Conservation (phyloP, 1,140 invertebrate genomes). For the Halesus radiatus region DNA sequence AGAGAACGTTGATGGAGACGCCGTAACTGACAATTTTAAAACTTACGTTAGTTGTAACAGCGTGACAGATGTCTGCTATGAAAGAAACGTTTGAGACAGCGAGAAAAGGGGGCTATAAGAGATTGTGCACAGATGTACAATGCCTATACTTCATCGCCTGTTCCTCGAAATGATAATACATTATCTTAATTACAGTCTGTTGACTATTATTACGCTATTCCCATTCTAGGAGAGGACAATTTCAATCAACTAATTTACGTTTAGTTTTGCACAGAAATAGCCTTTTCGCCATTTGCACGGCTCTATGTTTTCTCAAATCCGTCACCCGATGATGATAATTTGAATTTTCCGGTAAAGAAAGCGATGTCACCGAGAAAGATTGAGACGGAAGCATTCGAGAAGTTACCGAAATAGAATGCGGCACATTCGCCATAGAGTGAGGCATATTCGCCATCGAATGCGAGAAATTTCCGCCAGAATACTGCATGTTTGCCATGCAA, state of each 20-base stretch:
- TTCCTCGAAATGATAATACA: no score
- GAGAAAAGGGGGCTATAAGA: no score
- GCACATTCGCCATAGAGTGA: neutral
- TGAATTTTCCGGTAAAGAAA: neutral
- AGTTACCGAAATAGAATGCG: neutral
- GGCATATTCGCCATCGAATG: neutral
- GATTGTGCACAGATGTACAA: no score
- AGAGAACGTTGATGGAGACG: no score
- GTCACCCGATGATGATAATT: neutral
- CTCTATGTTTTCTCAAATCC: neutral
- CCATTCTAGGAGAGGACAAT: no score
- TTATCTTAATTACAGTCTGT: no score
- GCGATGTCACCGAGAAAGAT: neutral
- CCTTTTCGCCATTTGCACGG: conserved; percentile 30
- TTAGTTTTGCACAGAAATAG: conserved; percentile 38
- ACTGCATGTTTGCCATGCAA: neutral
- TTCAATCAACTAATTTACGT: conserved; percentile 21
- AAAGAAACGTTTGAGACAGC: no score
- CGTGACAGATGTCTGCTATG: no score
- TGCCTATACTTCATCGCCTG: no score
- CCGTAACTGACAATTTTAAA: no score
- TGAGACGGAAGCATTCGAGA: conserved; percentile 1
- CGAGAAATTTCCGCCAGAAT: neutral
- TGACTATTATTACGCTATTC: no score
- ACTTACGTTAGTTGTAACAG: no score